Evolutionary conservation across 2,888 invertebrate species (phyloP).

Genomic region (Prenolepis imparis): DNA sequence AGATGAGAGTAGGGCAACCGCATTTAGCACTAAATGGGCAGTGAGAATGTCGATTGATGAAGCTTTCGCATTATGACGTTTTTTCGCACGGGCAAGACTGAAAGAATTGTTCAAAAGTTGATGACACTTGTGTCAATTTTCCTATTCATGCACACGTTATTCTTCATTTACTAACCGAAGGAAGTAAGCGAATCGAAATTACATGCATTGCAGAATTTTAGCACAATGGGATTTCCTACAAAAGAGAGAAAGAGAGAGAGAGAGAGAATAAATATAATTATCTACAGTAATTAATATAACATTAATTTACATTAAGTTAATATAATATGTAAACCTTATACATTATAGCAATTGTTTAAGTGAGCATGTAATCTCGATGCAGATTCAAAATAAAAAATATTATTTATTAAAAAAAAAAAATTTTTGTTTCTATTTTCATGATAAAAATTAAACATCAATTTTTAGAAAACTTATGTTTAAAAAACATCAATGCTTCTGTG

Average conservation of each 20-base stretch:
- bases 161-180: not conserved
- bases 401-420: slow-evolving; percentile 1
- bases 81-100: slow-evolving; percentile 1
- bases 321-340: too few species aligned
- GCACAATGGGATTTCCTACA: not conserved
- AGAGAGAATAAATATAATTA: not conserved
- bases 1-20: slow-evolving; percentile 33
- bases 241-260: too few species aligned
- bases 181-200: not conserved
- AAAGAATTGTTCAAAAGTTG: slow-evolving; percentile 29
- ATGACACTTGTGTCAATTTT: not conserved
- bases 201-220: not conserved
- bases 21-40: slow-evolving; percentile 38
- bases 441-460: not conserved
- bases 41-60: slow-evolving; percentile 42
- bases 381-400: not conserved
- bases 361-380: not conserved
- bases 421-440: not conserved
- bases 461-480: not conserved
- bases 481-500: not conserved
- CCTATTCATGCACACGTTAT: not conserved
- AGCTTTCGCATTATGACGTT: slow-evolving; percentile 28
- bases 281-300: not conserved
- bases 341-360: not conserved
- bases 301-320: not conserved